Evolutionary conservation across 2,888 invertebrate species (phyloP).

Genomic region (Diplazon laetatorius): DNA sequence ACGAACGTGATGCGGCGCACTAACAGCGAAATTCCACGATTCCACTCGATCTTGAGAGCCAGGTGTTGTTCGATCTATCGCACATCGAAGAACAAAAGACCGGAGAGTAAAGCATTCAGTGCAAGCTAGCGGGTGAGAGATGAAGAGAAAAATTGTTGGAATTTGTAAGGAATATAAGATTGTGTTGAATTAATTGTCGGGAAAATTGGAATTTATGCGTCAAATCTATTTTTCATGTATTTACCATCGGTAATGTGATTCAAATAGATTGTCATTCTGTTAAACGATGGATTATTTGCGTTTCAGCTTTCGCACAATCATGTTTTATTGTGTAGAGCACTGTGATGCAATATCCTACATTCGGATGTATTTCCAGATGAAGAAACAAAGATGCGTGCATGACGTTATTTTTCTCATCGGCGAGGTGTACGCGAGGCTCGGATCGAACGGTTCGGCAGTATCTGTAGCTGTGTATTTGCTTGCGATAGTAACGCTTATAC

Average conservation of each 20-base stretch:
- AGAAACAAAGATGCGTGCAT: not conserved
- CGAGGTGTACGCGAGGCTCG: not conserved
- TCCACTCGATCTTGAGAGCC: not conserved
- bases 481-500: not conserved
- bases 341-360: not conserved
- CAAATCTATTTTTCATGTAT: not conserved
- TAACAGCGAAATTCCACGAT: not conserved
- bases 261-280: not conserved
- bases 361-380: not conserved
- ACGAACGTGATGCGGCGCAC: conserved; percentile 4
- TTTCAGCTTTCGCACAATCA: not conserved
- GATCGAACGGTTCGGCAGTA: not conserved
- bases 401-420: not conserved
- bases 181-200: not conserved
- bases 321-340: not conserved
- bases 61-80: conserved; percentile 16
- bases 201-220: not conserved
- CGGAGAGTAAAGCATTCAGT: not conserved
- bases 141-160: not conserved
- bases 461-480: not conserved
- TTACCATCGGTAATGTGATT: not conserved
- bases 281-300: not conserved
- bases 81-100: not conserved
- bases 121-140: not conserved
- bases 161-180: not conserved